These are phyloP conservation scores for Turnix velox DNA, from an alignment of 2,113 vertebrate genomes.

Conservation along the genomic window DNA sequence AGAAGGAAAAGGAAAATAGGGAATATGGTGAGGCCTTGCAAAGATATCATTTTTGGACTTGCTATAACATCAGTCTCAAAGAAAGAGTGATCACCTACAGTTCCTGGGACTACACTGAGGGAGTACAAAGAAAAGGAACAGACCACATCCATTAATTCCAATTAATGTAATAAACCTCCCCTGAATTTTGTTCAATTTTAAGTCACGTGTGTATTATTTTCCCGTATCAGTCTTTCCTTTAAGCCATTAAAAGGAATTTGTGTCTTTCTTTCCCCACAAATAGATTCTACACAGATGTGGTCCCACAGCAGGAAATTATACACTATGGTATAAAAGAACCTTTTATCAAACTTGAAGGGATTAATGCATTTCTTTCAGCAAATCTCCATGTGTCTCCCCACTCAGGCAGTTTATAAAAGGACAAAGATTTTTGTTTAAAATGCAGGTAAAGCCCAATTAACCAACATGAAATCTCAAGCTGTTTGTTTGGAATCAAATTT, in stretches of 20 bases:
- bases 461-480: neutral
- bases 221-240: neutral
- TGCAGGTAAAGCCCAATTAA: conserved; percentile 45
- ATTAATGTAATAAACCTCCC: neutral
- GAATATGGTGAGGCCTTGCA: neutral
- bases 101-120: neutral
- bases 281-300: conserved; percentile 44
- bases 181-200: neutral
- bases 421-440: conserved; percentile 53
- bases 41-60: neutral
- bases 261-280: conserved; percentile 17
- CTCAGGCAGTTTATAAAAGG: conserved; percentile 53
- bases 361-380: conserved; percentile 57
- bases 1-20: neutral
- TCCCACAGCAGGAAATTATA: conserved; percentile 31
- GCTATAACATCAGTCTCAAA: neutral
- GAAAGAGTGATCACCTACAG: neutral
- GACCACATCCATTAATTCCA: neutral
- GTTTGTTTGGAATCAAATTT: conserved; percentile 32
- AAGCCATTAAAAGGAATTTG: neutral
- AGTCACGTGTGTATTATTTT: conserved; percentile 2
- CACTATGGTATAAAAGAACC: conserved; percentile 13
- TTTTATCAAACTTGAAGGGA: conserved; percentile 49
- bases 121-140: neutral
- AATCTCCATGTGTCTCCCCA: conserved; percentile 38